Base-by-base conservation (phyloP, 2,113 vertebrate genomes). In the Hypomesus transpacificus region DNA sequence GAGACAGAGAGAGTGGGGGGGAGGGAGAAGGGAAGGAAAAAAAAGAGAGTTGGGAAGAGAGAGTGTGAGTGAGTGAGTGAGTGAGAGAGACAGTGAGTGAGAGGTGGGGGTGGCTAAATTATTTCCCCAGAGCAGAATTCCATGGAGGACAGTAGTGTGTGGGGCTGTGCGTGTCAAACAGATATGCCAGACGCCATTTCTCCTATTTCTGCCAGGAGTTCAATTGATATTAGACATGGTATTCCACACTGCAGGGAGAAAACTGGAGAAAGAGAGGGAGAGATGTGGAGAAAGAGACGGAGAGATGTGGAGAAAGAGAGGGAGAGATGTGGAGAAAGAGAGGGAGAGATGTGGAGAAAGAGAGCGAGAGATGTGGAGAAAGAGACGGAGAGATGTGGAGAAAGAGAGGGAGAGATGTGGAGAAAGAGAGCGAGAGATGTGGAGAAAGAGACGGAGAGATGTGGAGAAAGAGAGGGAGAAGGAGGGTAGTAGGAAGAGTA, bases 171-270 rank as follows among this genome's bases (percentile, higher is more conserved):
- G 46, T 62, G 66, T 31, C 51, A 75, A 77, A 69, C 22, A 68
- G 68, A 75, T 72, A 77, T 26, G 24, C 58, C 67, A 77, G 78
- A 78, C 79, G 24, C 28, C 73, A 66, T 75, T 75, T 64, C 67
- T 77, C 26, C 39, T 73, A 66, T 76, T 75, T 64, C 67, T 77
- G 34, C 66, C 58, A 65, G 24, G 60, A 74, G 18, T 64, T 70
- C 65, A 58, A 67, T 57, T 74, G 66, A 76, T 57, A 72, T 75
- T 54, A 66, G 66, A 64, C 52, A 61, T 24, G 7, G 24, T 17
- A 51, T 34, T 28, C 28, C 2, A 18, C 21, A 34, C 52, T 18
- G 67, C 18, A 28, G 9, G 28, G 26, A 26, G 18, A 21, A 9
- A 17, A 31, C 6, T 31, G 22, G 69, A 6, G 20, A 51, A 46